Evolutionary conservation across 1,140 invertebrate species (phyloP).

Genomic region (Zaprionus ornatus): DNA sequence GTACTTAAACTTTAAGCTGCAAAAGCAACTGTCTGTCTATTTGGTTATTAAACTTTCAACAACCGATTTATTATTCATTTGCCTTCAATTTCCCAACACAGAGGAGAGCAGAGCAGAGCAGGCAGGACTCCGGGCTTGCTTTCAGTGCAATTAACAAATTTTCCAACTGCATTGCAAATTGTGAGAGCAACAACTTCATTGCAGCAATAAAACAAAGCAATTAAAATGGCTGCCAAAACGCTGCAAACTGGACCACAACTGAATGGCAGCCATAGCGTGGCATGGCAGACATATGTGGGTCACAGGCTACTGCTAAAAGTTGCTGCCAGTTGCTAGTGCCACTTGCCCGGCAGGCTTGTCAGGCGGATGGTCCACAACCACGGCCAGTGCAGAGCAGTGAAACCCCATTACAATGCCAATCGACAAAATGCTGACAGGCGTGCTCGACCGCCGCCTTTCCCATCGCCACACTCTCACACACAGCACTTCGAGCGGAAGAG

Average conservation of each 20-base stretch:
- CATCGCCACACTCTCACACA: background rate
- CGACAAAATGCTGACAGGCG: constrained; percentile 66
- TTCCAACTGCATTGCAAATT: constrained; percentile 1
- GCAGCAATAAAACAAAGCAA: constrained; percentile 71
- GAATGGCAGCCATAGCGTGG: constrained; percentile 14
- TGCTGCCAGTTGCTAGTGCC: constrained; percentile 43
- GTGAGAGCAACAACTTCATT: constrained; percentile 45
- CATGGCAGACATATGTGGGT: constrained; percentile 63
- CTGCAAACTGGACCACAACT: constrained; percentile 15
- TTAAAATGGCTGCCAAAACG: constrained; percentile 62
- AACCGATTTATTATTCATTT: constrained; percentile 22
- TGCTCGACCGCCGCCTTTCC: constrained; percentile 14
- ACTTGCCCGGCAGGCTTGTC: constrained; percentile 49
- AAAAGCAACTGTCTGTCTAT: background rate
- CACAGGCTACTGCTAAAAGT: constrained; percentile 53
- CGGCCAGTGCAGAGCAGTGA: constrained; percentile 12
- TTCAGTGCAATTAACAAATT: constrained; percentile 34
- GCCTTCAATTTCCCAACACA: background rate
- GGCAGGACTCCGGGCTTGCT: background rate
- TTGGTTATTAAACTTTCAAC: constrained; percentile 2
- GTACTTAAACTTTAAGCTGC: background rate
- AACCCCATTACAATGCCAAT: constrained; percentile 72
- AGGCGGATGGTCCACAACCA: background rate
- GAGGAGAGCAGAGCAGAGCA: no score
- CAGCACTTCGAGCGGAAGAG: constrained; percentile 13